Conservation (phyloP, 2,797 vertebrate species). For the Bovichtus variegatus region DNA sequence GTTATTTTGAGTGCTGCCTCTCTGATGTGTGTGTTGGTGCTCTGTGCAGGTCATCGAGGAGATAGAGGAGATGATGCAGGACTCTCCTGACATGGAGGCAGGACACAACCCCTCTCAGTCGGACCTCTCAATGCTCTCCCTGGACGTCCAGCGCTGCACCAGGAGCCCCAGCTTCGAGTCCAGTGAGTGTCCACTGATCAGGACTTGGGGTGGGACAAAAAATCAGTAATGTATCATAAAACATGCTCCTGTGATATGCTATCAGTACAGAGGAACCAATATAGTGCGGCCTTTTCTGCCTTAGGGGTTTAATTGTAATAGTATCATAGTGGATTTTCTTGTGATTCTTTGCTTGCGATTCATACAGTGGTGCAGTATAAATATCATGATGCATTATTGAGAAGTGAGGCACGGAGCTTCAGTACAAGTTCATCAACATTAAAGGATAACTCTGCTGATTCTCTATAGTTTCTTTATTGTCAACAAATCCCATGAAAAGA, state of each 20-base stretch:
- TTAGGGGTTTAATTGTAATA: not conserved
- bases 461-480: not conserved
- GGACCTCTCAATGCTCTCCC: constrained; percentile 89
- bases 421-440: not conserved
- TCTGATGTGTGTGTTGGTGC: constrained; percentile 23
- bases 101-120: constrained; percentile 88
- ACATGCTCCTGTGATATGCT: not conserved
- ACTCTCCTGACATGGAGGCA: constrained; percentile 90
- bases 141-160: constrained; percentile 87
- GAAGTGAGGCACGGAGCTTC: not conserved
- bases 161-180: constrained; percentile 87
- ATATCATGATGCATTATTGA: not conserved
- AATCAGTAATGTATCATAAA: not conserved
- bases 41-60: constrained; percentile 94
- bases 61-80: constrained; percentile 99
- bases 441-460: not conserved
- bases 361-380: not conserved
- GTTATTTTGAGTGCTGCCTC: constrained; percentile 11
- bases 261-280: not conserved
- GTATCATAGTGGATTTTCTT: too few relatives aligned
- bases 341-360: not conserved
- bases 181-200: constrained; percentile 84
- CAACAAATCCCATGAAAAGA: not conserved
- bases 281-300: not conserved
- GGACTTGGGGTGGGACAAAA: not conserved